Percentiles rank a stretch among this genome's conserved stretches.
Evolutionary conservation across 2,113 vertebrate species (phyloP).

Genomic region (Nestor notabilis): DNA sequence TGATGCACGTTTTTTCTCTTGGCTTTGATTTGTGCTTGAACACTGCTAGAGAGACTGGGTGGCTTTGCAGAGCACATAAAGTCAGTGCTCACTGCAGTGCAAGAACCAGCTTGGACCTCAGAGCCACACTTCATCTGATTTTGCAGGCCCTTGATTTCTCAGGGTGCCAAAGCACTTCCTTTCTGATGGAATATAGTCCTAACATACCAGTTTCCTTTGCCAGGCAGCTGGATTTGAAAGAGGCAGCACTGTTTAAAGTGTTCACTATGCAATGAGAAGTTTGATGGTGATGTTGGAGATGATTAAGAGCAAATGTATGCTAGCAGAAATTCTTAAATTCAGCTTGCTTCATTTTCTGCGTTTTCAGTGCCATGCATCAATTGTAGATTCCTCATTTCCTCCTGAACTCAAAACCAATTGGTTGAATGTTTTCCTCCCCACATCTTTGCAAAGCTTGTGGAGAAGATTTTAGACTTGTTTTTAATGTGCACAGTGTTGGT

Average conservation of each 20-base stretch:
- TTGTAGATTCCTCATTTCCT: background rate
- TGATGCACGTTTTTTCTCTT: background rate
- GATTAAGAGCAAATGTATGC: background rate
- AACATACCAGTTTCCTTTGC: background rate
- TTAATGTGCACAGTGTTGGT: fast-evolving
- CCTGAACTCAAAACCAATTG: background rate
- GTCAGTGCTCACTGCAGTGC: background rate
- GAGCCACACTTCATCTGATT: background rate
- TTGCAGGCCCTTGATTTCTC: background rate
- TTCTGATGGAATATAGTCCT: background rate
- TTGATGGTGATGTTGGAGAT: background rate
- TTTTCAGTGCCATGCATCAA: fast-evolving
- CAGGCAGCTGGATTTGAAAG: background rate
- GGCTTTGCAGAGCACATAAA: background rate
- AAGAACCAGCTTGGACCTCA: background rate
- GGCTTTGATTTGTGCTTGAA: background rate
- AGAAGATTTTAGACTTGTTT: background rate
- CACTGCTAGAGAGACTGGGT: too few species aligned
- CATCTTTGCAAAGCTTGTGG: background rate
- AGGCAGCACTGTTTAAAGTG: background rate
- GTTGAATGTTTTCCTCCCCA: background rate
- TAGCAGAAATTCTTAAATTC: background rate
- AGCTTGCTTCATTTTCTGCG: background rate
- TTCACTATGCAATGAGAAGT: background rate
- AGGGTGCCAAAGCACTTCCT: background rate